Evolutionary conservation across 2,113 vertebrate species (phyloP).

Genomic region (Eurypyga helias): DNA sequence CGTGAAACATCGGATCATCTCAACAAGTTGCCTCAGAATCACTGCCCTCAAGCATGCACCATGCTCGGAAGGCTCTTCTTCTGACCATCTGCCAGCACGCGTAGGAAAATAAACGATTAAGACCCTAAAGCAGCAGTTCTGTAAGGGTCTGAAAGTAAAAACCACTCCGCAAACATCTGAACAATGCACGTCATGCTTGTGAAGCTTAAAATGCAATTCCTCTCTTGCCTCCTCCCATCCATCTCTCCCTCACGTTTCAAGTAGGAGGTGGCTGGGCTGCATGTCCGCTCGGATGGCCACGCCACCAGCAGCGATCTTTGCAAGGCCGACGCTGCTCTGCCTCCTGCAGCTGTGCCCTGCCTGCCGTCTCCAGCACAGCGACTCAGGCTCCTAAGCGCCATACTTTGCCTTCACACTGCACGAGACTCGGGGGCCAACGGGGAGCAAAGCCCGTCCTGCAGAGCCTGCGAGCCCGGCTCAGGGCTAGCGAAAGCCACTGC

Average conservation of each 20-base stretch:
- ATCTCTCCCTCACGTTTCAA: background rate
- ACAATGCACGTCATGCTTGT: background rate
- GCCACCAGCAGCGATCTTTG: background rate
- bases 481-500: background rate
- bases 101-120: background rate
- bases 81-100: background rate
- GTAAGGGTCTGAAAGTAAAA: background rate
- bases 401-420: background rate
- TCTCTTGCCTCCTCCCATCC: background rate
- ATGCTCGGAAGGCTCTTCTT: background rate
- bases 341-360: background rate
- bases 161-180: background rate
- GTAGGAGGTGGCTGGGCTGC: background rate
- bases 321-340: background rate
- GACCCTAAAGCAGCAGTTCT: background rate
- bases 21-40: slow-evolving; percentile 19
- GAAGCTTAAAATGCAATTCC: background rate
- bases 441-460: background rate
- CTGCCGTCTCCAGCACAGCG: background rate
- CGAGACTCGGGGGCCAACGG: background rate
- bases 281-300: background rate
- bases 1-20: slow-evolving; percentile 3
- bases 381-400: background rate
- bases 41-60: background rate
- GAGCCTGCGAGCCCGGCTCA: background rate